A percentile compares a stretch with the other conserved stretches of the same genome.
These are phyloP conservation scores for Hydriomena furcata DNA, from an alignment of 2,888 invertebrate genomes.

Conservation along the genomic window DNA sequence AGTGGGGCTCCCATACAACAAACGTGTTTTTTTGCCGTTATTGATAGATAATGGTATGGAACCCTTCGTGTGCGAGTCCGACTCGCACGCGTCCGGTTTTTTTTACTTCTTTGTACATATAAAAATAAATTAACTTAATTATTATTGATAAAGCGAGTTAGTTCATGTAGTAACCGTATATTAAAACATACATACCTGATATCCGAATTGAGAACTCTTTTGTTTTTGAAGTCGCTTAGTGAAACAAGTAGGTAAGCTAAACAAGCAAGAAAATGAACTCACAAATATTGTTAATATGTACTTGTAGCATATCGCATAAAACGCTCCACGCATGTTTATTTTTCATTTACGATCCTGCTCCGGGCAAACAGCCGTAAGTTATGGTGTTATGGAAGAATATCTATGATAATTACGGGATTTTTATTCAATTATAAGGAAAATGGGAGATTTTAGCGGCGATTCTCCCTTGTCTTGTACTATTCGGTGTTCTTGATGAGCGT, in stretches of 20 bases:
- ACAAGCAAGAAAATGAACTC: constrained; percentile 38
- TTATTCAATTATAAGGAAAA: constrained; percentile 34
- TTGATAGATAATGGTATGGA: too few species aligned
- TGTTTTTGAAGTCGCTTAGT: background rate
- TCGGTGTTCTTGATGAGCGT: constrained; percentile 19
- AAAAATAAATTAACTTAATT: background rate
- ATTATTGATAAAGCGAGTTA: too few species aligned
- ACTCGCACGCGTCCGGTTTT: too few species aligned
- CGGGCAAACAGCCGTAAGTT: constrained; percentile 26
- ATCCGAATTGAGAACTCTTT: background rate
- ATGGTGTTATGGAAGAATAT: constrained; percentile 33
- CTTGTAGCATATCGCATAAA: constrained; percentile 67
- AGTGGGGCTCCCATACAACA: too few species aligned
- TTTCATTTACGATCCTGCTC: constrained; percentile 72
- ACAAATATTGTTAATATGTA: constrained; percentile 72
- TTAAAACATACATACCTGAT: too few species aligned
- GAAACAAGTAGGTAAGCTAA: constrained; percentile 18
- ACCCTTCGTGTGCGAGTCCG: too few species aligned
- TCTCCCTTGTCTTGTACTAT: constrained; percentile 22
- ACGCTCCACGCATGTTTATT: constrained; percentile 74
- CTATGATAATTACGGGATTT: constrained; percentile 36
- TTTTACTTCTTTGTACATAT: too few species aligned
- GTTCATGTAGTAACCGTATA: too few species aligned
- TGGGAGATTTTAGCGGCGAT: constrained; percentile 22
- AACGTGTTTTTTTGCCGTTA: too few species aligned